Evolutionary conservation across 1,140 invertebrate genomes (phyloP).

Genomic region (Dendrolimus kikuchii): DNA sequence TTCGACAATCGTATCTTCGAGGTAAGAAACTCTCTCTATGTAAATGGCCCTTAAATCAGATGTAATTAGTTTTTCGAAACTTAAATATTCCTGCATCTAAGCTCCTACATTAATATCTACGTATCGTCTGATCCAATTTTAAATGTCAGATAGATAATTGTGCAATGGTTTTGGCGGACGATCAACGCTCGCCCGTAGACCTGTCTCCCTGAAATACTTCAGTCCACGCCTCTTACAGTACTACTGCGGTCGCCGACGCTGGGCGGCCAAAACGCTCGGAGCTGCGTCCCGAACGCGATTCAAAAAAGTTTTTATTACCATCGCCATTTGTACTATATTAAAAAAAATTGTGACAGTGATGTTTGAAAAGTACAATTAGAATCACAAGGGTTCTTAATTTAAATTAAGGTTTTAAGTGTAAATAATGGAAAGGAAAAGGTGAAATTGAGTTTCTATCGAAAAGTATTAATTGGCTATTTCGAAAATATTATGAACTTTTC

Average conservation of each 20-base stretch:
- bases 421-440: constrained; percentile 55
- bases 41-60: no score
- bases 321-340: no score
- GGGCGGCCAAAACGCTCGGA: constrained; percentile 8
- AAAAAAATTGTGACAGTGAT: constrained; percentile 9
- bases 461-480: no score
- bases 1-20: no score
- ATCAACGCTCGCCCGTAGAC: constrained; percentile 37
- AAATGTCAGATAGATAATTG: constrained; percentile 69
- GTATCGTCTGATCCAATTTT: constrained; percentile 59
- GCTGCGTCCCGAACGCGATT: constrained; percentile 11
- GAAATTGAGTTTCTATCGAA: constrained; percentile 12
- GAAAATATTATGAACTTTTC: no score
- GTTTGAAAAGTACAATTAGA: constrained; percentile 3
- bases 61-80: no score
- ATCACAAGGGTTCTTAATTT: no score
- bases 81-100: no score
- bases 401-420: no score
- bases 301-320: constrained; percentile 1
- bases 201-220: constrained; percentile 38
- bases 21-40: no score
- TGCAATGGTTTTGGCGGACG: constrained; percentile 49
- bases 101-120: constrained; percentile 10
- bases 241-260: neutral
- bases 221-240: constrained; percentile 22